Conservation (phyloP, 2,888 invertebrate genomes). For the Hydriomena furcata region DNA sequence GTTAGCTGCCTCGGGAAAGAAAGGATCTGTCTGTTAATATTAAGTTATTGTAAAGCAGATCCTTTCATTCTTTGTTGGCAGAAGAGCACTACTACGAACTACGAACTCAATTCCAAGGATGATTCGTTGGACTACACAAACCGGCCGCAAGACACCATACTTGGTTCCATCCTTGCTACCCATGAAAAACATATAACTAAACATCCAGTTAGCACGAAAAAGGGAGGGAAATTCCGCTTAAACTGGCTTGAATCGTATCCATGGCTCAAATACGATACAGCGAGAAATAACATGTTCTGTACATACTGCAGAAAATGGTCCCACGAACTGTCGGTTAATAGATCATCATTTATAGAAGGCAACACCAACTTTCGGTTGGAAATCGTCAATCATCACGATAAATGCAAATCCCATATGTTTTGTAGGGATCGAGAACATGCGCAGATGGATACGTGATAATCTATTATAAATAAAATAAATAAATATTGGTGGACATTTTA, state of each 20-base stretch:
- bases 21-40: slow-evolving; percentile 66
- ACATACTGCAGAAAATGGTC: slow-evolving; percentile 90
- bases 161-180: slow-evolving; percentile 53
- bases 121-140: slow-evolving; percentile 46
- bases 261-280: slow-evolving; percentile 89
- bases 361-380: slow-evolving; percentile 90
- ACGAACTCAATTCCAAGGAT: slow-evolving; percentile 42
- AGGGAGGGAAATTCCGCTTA: slow-evolving; percentile 86
- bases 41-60: slow-evolving; percentile 59
- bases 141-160: slow-evolving; percentile 44
- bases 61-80: slow-evolving; percentile 89
- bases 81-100: slow-evolving; percentile 55
- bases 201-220: slow-evolving; percentile 56
- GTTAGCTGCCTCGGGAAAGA: slow-evolving; percentile 62
- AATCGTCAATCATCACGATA: slow-evolving; percentile 91
- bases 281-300: slow-evolving; percentile 88
- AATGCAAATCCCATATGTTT: slow-evolving; percentile 89
- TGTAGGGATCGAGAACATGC: slow-evolving; percentile 80
- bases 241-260: slow-evolving; percentile 87
- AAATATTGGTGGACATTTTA: no score
- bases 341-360: slow-evolving; percentile 91
- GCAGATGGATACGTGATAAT: slow-evolving; percentile 27
- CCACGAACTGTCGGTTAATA: slow-evolving; percentile 83
- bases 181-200: slow-evolving; percentile 38
- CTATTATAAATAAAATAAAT: no score